Base-by-base conservation (phyloP, 1,140 invertebrate species). In the Pogonomyrmex californicus region DNA sequence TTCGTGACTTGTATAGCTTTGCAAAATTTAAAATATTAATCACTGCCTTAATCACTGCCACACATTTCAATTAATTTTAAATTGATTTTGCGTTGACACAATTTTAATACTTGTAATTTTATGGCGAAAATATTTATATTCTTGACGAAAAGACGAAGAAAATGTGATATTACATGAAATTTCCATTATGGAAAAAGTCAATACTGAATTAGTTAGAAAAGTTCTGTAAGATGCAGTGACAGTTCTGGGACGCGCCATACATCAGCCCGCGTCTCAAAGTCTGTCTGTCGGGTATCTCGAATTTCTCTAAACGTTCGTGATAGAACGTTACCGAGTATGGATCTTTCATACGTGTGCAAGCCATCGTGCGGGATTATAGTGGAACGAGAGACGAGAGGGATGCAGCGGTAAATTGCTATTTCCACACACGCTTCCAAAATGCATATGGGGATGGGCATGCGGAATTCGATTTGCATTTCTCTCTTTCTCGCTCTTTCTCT, bases 401-500 rank as follows among this genome's bases (percentile, higher is more conserved):
- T 33, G 66, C 41, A 4, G 10, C 17, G 10, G 66, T 60, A 68
- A 83, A 83, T 83, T 73, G 41, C 66, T 17, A 60, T 73, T 83
- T 73, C 41, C 56, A 38, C 51, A 23, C 68, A 41, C 56, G 41
- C 54, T 60, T 10, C 68, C 79, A 83, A 83, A 83, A 83, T 73
- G 33, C 79, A 73, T 49, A 60, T 73, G 79, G 66, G 58, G 17
- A 73, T 83, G 54, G 66, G 54, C 79, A 30, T 66, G 62, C 47
- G 77, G 33, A 79, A 79, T 83, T 23, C 68, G 68, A 62, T 83
- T 83, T 41, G 54, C 79, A 49, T 83, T 10, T 82, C 78, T 70
- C 51, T 47, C 33, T 77, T 38, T 62, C 62, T 66, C 47, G 54
- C 60, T 49, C 47, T 66, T 9, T 79, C 44, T 65, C 44, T 38